Evolutionary conservation across 2,888 invertebrate genomes (phyloP).

Genomic region (Exocentrus adspersus): DNA sequence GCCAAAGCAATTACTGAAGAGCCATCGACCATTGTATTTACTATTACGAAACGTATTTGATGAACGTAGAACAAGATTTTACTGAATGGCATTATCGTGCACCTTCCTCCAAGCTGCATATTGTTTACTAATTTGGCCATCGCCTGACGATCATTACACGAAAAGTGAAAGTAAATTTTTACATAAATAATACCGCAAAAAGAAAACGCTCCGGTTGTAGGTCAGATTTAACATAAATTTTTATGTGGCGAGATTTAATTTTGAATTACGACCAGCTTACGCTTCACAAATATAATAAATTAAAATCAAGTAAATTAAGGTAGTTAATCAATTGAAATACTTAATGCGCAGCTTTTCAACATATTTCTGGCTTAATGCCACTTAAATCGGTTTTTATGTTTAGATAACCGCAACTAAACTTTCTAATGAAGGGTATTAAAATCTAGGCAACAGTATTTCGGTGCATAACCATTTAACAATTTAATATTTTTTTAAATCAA

Average conservation of each 20-base stretch:
- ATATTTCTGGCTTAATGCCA: no score
- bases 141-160: conserved; percentile 10
- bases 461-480: no score
- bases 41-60: background rate
- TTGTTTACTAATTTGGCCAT: conserved; percentile 17
- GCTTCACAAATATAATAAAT: background rate
- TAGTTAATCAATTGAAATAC: no score
- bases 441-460: no score
- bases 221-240: conserved; percentile 25
- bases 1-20: background rate
- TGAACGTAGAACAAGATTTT: background rate
- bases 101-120: background rate
- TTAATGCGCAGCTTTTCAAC: no score
- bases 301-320: background rate
- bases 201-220: conserved; percentile 16
- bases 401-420: no score
- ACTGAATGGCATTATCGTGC: background rate
- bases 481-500: no score
- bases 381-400: no score
- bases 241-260: conserved; percentile 20
- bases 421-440: no score
- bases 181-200: conserved; percentile 18
- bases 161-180: conserved; percentile 22
- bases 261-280: conserved; percentile 8
- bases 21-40: background rate